These are phyloP conservation scores for Zaprionus vittiger DNA, from an alignment of 1,140 invertebrate genomes.

Conservation along the genomic window DNA sequence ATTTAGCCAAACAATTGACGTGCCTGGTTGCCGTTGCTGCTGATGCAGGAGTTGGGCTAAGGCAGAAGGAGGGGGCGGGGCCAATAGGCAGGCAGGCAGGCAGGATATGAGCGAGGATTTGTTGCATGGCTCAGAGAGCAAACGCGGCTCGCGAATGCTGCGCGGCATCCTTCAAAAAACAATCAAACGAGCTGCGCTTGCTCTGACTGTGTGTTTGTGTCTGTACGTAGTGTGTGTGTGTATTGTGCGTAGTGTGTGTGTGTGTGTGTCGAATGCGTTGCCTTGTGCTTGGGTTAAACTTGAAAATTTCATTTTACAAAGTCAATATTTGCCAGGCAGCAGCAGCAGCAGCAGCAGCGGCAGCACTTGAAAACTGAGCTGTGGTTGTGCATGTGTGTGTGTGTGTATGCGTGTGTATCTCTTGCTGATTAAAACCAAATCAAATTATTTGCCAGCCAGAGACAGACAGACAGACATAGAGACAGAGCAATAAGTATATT, in stretches of 20 bases:
- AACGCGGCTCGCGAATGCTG: constrained; percentile 28
- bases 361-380: constrained; percentile 64
- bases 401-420: constrained; percentile 31
- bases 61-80: not conserved
- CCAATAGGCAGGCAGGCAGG: constrained; percentile 25
- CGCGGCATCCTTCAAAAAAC: constrained; percentile 49
- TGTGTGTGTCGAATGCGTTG: constrained; percentile 26
- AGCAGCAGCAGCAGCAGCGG: constrained; percentile 16
- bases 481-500: constrained; percentile 18
- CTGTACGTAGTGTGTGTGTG: constrained; percentile 6
- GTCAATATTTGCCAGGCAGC: constrained; percentile 75
- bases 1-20: constrained; percentile 80
- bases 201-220: constrained; percentile 9
- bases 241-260: constrained; percentile 9
- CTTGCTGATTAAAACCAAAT: constrained; percentile 81
- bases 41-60: not conserved
- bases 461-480: not conserved
- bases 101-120: constrained; percentile 80
- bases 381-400: constrained; percentile 27
- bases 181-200: constrained; percentile 35
- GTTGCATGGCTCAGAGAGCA: constrained; percentile 47
- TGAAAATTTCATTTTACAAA: constrained; percentile 83
- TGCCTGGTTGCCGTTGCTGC: constrained; percentile 58
- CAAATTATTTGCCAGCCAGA: constrained; percentile 77
- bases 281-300: constrained; percentile 75